These are phyloP conservation scores for Hemaris fuciformis DNA, from an alignment of 2,888 invertebrate species.

Conservation along the genomic window DNA sequence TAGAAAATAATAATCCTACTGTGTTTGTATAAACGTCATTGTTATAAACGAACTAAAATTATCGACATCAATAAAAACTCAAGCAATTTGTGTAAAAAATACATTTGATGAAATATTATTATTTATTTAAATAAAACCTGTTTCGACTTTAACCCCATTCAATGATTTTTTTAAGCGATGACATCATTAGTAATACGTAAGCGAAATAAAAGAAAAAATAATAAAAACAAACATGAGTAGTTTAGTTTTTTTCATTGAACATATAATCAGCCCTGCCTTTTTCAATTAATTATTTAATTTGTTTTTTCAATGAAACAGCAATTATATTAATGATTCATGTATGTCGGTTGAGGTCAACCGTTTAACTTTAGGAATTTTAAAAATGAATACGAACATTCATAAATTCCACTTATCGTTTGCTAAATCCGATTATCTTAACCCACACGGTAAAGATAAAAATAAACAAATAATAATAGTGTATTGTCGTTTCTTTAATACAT, in stretches of 20 bases:
- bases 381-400: background rate
- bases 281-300: background rate
- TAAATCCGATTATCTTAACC: constrained; percentile 34
- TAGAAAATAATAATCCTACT: no score
- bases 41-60: background rate
- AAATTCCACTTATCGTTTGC: constrained; percentile 26
- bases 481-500: constrained; percentile 4
- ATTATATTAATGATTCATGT: constrained; percentile 16
- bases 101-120: background rate
- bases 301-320: constrained; percentile 10
- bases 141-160: background rate
- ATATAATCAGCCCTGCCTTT: background rate
- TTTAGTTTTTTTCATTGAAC: background rate
- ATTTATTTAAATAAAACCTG: background rate
- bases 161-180: background rate
- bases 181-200: background rate
- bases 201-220: background rate
- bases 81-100: background rate
- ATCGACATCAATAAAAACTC: background rate
- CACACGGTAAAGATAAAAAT: constrained; percentile 29
- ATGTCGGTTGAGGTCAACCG: constrained; percentile 39
- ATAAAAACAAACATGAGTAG: background rate
- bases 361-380: constrained; percentile 4
- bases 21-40: background rate
- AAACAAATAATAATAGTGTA: constrained; percentile 18